Evolutionary conservation across 2,797 vertebrate species (phyloP).

Genomic region (Poeciliopsis gracilis): DNA sequence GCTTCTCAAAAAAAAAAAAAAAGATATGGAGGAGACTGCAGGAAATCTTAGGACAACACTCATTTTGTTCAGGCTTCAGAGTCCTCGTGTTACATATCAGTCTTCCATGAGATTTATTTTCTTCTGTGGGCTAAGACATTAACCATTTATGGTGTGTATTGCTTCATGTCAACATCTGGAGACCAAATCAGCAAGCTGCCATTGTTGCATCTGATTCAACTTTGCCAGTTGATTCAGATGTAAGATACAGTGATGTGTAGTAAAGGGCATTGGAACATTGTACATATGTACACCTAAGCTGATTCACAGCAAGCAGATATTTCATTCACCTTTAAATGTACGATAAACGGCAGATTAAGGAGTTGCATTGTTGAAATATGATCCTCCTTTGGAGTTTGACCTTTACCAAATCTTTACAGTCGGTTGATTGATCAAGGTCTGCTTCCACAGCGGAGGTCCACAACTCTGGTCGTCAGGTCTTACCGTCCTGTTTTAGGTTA

Average conservation of each 20-base stretch:
- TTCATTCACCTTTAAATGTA: neutral
- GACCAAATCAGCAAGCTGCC: neutral
- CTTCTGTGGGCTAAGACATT: too few species aligned
- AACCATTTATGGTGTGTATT: neutral
- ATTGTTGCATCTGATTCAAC: neutral
- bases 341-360: neutral
- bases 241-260: too few species aligned
- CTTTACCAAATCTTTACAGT: neutral
- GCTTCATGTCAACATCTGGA: neutral
- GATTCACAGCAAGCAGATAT: neutral
- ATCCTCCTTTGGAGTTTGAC: neutral
- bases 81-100: conserved; percentile 15
- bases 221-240: neutral
- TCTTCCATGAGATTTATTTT: neutral
- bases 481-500: too few species aligned
- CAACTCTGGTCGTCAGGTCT: too few species aligned
- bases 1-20: neutral
- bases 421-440: neutral
- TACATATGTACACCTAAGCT: neutral
- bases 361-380: neutral
- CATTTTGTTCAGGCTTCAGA: conserved; percentile 36
- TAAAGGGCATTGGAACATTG: too few species aligned
- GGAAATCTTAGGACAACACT: conserved; percentile 22
- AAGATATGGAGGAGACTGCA: too few species aligned
- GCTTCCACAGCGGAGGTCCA: neutral